Evolutionary conservation across 2,113 vertebrate species (phyloP).

Genomic region (Hiodon tergisus): DNA sequence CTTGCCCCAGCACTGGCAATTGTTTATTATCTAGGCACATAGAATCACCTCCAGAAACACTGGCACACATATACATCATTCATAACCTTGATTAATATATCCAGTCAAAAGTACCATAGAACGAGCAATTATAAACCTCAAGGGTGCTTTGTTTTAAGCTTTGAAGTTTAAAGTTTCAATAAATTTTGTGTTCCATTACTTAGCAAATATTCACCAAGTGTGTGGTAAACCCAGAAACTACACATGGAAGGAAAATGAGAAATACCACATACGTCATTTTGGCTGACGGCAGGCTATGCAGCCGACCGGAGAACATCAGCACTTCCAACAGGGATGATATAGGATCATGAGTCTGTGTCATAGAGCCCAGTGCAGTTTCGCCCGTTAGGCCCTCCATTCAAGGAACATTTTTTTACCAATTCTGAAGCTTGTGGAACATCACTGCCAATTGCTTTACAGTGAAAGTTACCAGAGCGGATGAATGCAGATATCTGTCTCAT

Average conservation of each 20-base stretch:
- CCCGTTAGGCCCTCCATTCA: background rate
- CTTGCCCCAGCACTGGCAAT: no score
- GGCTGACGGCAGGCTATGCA: background rate
- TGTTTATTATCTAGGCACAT: background rate
- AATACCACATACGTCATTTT: no score
- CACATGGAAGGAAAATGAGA: no score
- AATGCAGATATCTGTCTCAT: constrained; percentile 4
- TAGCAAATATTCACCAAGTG: background rate
- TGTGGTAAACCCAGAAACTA: background rate
- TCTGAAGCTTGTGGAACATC: background rate
- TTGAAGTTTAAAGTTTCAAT: no score
- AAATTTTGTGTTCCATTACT: no score
- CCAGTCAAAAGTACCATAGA: background rate
- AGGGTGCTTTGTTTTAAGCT: no score
- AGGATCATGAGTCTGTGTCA: background rate
- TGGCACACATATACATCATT: background rate
- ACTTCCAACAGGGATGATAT: background rate
- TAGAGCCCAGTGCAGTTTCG: background rate
- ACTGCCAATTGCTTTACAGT: background rate
- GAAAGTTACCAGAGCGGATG: background rate
- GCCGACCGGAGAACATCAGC: background rate
- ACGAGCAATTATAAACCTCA: background rate
- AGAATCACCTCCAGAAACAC: background rate
- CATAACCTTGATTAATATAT: background rate
- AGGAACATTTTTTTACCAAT: background rate